Percentiles rank a stretch among this genome's conserved stretches.
phyloP scores from a whole-genome alignment of 2,113 vertebrate genomes.

The Laticauda laticaudata region DNA sequence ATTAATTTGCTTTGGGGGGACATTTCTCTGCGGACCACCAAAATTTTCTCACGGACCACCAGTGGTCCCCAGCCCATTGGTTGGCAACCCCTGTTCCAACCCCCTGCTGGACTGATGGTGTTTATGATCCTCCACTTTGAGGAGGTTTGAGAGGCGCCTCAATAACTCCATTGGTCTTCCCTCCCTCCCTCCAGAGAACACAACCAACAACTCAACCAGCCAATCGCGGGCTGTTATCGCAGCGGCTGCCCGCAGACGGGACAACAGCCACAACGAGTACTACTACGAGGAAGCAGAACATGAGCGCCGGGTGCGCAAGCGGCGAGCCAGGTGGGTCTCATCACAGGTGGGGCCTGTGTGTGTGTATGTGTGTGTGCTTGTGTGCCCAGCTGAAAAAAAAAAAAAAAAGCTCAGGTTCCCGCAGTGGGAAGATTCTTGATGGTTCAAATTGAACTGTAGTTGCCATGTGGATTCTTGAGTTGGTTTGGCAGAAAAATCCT shows the following conservation, averaged over 20 bases:
- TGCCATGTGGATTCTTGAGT: background rate
- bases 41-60: no score
- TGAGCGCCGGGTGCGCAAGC: constrained; percentile 87
- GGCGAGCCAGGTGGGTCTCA: constrained; percentile 83
- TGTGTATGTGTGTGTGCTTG: background rate
- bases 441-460: background rate
- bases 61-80: no score
- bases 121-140: background rate
- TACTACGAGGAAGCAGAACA: constrained; percentile 97
- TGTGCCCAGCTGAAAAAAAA: no score
- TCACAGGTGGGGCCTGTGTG: accelerated
- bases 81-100: background rate
- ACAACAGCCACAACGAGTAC: constrained; percentile 94
- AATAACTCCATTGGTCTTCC: background rate
- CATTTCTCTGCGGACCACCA: no score
- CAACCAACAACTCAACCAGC: constrained; percentile 88
- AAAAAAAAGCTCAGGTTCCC: background rate
- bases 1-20: no score
- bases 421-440: background rate
- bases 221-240: constrained; percentile 92
- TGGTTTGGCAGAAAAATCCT: background rate
- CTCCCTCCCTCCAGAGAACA: constrained; percentile 75
- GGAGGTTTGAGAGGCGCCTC: background rate
- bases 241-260: constrained; percentile 84
- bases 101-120: background rate